A percentile compares a stretch with the other conserved stretches of the same genome.
Conservation (phyloP, 2,797 vertebrate species). For the Peromyscus aztecus region DNA sequence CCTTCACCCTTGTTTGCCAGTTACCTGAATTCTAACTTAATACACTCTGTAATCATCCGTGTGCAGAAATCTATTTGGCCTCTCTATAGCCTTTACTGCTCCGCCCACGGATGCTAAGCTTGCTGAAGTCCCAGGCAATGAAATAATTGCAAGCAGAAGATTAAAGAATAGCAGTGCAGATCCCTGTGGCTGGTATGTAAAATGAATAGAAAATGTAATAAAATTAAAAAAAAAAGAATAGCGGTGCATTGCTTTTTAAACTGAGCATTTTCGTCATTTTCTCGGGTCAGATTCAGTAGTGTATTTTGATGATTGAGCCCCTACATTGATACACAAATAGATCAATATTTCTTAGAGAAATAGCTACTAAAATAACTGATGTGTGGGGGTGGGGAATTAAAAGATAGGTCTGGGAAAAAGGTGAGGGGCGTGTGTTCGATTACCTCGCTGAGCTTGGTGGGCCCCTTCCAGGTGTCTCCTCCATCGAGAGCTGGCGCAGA, state of each 20-base stretch:
- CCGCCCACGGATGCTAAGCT: background rate
- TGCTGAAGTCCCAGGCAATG: background rate
- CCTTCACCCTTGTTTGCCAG: background rate
- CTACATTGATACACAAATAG: background rate
- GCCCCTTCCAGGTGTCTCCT: constrained; percentile 44
- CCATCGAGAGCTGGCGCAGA: constrained; percentile 86
- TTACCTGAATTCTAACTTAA: background rate
- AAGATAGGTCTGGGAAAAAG: background rate
- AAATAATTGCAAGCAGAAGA: background rate
- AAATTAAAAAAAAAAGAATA: background rate
- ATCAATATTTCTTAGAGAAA: constrained; percentile 41
- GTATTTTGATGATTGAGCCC: background rate
- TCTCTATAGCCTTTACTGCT: background rate
- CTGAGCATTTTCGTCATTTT: background rate
- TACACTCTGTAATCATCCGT: background rate
- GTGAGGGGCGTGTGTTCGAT: background rate
- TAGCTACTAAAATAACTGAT: background rate
- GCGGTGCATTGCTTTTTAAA: background rate
- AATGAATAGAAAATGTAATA: too few species aligned
- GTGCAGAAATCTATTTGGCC: background rate
- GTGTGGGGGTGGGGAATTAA: background rate
- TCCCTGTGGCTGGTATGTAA: too few species aligned
- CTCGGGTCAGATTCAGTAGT: background rate
- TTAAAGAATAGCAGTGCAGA: background rate
- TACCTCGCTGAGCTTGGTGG: constrained; percentile 29